Percentiles rank a stretch among this genome's conserved stretches.
These are phyloP conservation scores for Anseranas semipalmata DNA, from an alignment of 2,113 vertebrate genomes.

Conservation along the genomic window DNA sequence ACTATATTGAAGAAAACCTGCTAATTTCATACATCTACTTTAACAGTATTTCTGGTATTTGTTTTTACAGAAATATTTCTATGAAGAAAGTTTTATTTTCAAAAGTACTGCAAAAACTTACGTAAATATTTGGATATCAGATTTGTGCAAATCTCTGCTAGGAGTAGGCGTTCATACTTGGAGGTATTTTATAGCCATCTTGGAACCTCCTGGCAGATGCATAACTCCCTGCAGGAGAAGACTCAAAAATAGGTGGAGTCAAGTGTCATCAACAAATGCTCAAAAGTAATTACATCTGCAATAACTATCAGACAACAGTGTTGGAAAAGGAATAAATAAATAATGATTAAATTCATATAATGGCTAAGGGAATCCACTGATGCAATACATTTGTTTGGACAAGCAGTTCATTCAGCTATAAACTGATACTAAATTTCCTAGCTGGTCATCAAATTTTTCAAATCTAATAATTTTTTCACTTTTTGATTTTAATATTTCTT, in stretches of 20 bases:
- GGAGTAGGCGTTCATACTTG: background rate
- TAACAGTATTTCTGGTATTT: background rate
- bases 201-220: background rate
- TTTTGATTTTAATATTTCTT: background rate
- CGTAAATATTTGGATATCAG: background rate
- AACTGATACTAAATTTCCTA: background rate
- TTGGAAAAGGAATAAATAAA: background rate
- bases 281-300: background rate
- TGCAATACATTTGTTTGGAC: background rate
- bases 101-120: background rate
- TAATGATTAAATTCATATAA: background rate
- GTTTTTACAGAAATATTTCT: background rate
- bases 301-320: background rate
- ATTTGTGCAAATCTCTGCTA: slow-evolving; percentile 3
- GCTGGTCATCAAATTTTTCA: background rate
- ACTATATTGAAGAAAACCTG: background rate
- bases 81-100: background rate
- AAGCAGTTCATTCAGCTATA: slow-evolving; percentile 18
- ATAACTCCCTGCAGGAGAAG: background rate
- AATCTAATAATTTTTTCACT: background rate
- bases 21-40: background rate
- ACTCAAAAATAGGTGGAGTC: background rate
- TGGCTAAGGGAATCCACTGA: background rate
- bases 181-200: background rate
- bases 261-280: background rate